phyloP scores from a whole-genome alignment of 1,140 invertebrate genomes.

The Megalonaias nervosa region DNA sequence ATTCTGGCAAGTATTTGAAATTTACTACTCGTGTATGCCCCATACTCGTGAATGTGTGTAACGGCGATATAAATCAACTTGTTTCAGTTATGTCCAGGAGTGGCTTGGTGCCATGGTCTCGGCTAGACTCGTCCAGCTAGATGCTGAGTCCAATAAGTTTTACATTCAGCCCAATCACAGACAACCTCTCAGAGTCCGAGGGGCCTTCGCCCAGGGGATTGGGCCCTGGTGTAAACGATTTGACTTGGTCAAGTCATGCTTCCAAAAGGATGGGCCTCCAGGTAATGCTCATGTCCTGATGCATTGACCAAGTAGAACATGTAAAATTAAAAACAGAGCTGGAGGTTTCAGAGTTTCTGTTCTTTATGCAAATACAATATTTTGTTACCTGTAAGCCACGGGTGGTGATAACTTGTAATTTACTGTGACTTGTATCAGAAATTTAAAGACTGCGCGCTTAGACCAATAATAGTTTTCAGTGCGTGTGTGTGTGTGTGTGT shows the following conservation, averaged over 20 bases:
- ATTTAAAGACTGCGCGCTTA: background rate
- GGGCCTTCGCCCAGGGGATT: constrained; percentile 7
- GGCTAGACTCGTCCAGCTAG: constrained; percentile 12
- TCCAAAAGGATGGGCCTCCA: constrained; percentile 27
- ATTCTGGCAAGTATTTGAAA: no score
- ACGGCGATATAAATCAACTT: no score
- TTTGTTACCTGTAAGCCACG: background rate
- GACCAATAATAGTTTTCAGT: background rate
- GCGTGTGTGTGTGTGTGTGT: no score
- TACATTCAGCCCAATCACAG: constrained; percentile 9
- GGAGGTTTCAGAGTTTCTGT: background rate
- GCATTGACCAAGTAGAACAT: no score
- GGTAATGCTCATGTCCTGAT: constrained; percentile 2
- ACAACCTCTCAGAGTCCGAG: background rate
- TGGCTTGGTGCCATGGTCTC: constrained; percentile 27
- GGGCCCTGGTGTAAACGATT: background rate
- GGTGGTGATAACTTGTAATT: background rate
- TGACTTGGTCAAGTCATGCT: constrained; percentile 10
- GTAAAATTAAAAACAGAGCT: no score
- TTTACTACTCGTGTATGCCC: no score
- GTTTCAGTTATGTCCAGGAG: constrained; percentile 19
- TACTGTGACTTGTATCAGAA: background rate
- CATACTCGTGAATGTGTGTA: no score
- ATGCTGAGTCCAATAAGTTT: constrained; percentile 16
- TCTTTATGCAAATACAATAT: background rate